A percentile compares a stretch with the other conserved stretches of the same genome.
These are phyloP conservation scores for Crocidura indochinensis DNA, from an alignment of 2,797 vertebrate genomes.

Conservation along the genomic window DNA sequence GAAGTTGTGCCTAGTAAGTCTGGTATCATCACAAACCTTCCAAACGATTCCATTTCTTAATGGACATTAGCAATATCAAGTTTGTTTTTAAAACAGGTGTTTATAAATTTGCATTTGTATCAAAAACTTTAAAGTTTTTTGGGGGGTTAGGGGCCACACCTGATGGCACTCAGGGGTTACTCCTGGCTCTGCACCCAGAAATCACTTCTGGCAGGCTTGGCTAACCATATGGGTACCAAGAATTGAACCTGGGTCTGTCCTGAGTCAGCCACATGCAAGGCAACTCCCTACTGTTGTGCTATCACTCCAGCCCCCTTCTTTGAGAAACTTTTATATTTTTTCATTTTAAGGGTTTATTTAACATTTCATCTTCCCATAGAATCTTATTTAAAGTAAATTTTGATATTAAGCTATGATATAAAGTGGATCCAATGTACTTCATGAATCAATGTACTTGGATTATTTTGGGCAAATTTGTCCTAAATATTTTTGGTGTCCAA, in stretches of 20 bases:
- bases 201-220: too few relatives aligned
- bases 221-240: too few relatives aligned
- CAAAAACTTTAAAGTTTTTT: background rate
- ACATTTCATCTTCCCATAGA: slow-evolving; percentile 19
- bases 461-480: slow-evolving; percentile 45
- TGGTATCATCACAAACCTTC: background rate
- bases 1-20: background rate
- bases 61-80: background rate
- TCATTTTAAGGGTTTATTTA: too few relatives aligned
- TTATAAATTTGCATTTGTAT: slow-evolving; percentile 13
- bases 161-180: too few relatives aligned
- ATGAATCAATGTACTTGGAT: slow-evolving; percentile 13
- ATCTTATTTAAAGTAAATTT: slow-evolving; percentile 51
- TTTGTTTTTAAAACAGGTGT: background rate
- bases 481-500: slow-evolving; percentile 19
- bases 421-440: background rate
- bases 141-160: too few relatives aligned
- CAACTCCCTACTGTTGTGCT: too few relatives aligned
- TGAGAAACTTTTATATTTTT: background rate
- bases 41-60: slow-evolving; percentile 22
- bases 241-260: too few relatives aligned
- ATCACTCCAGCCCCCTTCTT: background rate
- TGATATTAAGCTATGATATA: slow-evolving; percentile 21
- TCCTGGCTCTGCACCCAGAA: too few relatives aligned
- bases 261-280: too few relatives aligned